These are phyloP conservation scores for Xestia sexstrigata DNA, from an alignment of 2,888 invertebrate genomes.

Conservation along the genomic window DNA sequence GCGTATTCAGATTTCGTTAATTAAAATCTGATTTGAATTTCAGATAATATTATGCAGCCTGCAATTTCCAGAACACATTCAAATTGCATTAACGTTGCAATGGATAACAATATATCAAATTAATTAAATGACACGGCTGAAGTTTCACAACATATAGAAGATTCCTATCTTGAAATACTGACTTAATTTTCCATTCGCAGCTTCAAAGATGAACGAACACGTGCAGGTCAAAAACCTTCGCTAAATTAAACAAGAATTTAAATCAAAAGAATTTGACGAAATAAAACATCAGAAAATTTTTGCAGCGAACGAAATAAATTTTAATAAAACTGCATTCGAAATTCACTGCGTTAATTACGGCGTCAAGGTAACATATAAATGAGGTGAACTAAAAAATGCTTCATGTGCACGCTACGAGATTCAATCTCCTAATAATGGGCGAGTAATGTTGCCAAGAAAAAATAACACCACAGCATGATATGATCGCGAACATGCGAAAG, in stretches of 20 bases:
- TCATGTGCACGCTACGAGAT: conserved; percentile 85
- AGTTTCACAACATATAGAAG: conserved; percentile 56
- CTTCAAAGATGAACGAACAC: conserved; percentile 53
- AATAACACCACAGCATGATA: conserved; percentile 80
- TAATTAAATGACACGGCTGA: conserved; percentile 59
- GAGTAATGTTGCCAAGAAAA: conserved; percentile 77
- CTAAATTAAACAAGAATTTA: conserved; percentile 52
- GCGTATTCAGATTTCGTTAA: conserved; percentile 60
- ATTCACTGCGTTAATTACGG: conserved; percentile 80
- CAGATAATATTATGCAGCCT: conserved; percentile 52
- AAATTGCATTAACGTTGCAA: conserved; percentile 40
- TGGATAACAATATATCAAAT: conserved; percentile 53
- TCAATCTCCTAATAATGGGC: conserved; percentile 85
- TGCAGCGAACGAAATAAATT: conserved; percentile 58
- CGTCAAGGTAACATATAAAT: conserved; percentile 82
- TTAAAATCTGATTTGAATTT: conserved; percentile 63
- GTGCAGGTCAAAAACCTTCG: conserved; percentile 58
- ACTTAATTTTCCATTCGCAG: conserved; percentile 53
- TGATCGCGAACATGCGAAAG: conserved; percentile 82
- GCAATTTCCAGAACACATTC: conserved; percentile 46
- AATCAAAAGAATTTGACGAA: conserved; percentile 54
- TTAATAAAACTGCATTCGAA: conserved; percentile 68
- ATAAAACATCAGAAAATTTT: conserved; percentile 42
- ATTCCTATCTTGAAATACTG: conserved; percentile 59
- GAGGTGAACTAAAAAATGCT: conserved; percentile 78